Evolutionary conservation across 2,888 invertebrate species (phyloP).

Genomic region (Hesperia comma): DNA sequence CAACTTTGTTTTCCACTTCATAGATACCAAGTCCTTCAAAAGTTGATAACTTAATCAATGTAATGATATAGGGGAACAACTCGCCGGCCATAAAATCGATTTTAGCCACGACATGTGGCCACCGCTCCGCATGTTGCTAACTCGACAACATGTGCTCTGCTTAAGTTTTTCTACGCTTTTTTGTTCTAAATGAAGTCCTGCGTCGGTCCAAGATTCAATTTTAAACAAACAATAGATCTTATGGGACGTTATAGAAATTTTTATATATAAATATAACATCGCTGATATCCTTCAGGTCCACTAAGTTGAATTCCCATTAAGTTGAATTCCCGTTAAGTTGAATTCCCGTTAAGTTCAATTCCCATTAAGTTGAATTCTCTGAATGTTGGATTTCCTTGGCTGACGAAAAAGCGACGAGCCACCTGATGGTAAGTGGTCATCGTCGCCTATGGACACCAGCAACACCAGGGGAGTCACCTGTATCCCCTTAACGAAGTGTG

Average conservation of each 20-base stretch:
- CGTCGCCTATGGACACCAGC: too few species aligned
- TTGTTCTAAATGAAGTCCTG: background rate
- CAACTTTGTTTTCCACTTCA: too few species aligned
- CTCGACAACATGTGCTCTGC: background rate
- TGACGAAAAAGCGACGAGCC: too few species aligned
- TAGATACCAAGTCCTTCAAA: background rate
- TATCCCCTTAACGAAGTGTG: too few species aligned
- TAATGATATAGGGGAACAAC: background rate
- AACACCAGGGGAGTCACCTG: too few species aligned
- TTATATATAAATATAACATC: background rate
- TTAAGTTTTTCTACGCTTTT: conserved; percentile 2
- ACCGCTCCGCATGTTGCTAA: background rate
- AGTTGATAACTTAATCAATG: background rate
- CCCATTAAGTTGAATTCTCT: too few species aligned
- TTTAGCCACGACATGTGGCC: background rate
- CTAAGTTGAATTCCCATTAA: too few species aligned
- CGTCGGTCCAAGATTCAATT: background rate
- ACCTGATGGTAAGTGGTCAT: too few species aligned
- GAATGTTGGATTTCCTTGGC: too few species aligned
- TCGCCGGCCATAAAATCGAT: conserved; percentile 1
- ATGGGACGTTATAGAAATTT: background rate
- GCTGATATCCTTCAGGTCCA: too few species aligned
- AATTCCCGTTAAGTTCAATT: too few species aligned
- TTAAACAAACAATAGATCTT: background rate
- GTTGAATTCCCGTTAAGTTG: too few species aligned